Evolutionary conservation across 2,113 vertebrate species (phyloP).

Genomic region (Psilopogon haemacephalus): DNA sequence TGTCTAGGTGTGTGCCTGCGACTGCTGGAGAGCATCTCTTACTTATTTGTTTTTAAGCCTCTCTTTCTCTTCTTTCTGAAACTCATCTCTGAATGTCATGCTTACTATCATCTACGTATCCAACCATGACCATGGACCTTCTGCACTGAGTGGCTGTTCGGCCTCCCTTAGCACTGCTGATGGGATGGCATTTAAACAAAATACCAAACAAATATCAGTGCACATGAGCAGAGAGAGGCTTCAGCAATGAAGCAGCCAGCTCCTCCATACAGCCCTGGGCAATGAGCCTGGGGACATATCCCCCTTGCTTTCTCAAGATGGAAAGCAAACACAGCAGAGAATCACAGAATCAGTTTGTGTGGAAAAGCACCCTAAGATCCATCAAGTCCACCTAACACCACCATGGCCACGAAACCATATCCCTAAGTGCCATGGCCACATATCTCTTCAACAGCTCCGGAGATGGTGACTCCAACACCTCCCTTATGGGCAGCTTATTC

Average conservation of each 20-base stretch:
- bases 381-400: no score
- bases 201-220: background rate
- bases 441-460: no score
- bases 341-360: no score
- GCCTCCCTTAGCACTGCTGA: conserved; percentile 42
- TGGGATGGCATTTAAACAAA: conserved; percentile 51
- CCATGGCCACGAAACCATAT: no score
- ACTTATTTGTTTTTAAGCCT: conserved; percentile 21
- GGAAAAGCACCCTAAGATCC: no score
- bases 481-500: no score
- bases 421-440: no score
- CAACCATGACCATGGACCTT: conserved; percentile 34
- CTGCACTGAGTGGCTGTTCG: conserved; percentile 17
- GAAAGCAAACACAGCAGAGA: background rate
- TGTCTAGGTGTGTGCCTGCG: background rate
- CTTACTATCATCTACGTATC: background rate
- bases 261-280: background rate
- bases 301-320: background rate
- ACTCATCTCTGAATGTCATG: conserved; percentile 52
- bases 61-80: conserved; percentile 45
- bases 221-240: background rate
- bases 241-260: background rate
- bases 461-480: no score
- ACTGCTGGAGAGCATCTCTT: background rate
- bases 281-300: background rate